A percentile compares a stretch with the other conserved stretches of the same genome.
Evolutionary conservation across 2,797 vertebrate species (phyloP).

Genomic region (Sebastes aleutianus): DNA sequence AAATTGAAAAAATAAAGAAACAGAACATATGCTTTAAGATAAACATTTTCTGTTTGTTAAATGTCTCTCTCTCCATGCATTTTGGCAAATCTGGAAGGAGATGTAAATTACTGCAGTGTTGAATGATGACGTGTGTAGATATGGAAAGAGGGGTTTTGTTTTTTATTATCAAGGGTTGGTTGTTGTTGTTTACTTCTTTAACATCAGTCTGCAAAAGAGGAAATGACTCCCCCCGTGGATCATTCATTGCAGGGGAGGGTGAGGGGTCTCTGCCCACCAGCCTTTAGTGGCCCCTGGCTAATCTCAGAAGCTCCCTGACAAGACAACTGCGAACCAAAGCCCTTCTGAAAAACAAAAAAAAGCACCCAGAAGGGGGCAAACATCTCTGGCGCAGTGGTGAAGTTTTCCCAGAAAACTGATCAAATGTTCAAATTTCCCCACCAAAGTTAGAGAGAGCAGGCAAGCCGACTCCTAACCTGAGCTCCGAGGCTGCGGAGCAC

Average conservation of each 20-base stretch:
- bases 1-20: conserved; percentile 37
- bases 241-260: conserved; percentile 58
- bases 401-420: conserved; percentile 46
- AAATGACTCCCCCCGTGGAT: conserved; percentile 35
- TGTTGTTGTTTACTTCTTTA: conserved; percentile 62
- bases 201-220: conserved; percentile 73
- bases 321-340: conserved; percentile 65
- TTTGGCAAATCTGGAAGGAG: conserved; percentile 84
- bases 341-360: conserved; percentile 44
- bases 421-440: conserved; percentile 4
- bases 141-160: conserved; percentile 51
- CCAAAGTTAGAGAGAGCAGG: conserved; percentile 20
- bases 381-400: conserved; percentile 46
- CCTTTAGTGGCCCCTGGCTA: conserved; percentile 65
- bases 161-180: conserved; percentile 50
- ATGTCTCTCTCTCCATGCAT: conserved; percentile 59
- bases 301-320: conserved; percentile 61
- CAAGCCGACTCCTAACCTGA: conserved; percentile 9
- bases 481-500: conserved; percentile 3
- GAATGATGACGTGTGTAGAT: conserved; percentile 53
- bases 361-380: conserved; percentile 42
- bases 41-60: conserved; percentile 49
- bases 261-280: conserved; percentile 80
- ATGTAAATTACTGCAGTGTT: conserved; percentile 79
- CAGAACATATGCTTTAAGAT: conserved; percentile 41